Evolutionary conservation across 2,113 vertebrate genomes (phyloP), one percentile per base, ranked within the genome.

Genomic region (Hucho hucho): DNA sequence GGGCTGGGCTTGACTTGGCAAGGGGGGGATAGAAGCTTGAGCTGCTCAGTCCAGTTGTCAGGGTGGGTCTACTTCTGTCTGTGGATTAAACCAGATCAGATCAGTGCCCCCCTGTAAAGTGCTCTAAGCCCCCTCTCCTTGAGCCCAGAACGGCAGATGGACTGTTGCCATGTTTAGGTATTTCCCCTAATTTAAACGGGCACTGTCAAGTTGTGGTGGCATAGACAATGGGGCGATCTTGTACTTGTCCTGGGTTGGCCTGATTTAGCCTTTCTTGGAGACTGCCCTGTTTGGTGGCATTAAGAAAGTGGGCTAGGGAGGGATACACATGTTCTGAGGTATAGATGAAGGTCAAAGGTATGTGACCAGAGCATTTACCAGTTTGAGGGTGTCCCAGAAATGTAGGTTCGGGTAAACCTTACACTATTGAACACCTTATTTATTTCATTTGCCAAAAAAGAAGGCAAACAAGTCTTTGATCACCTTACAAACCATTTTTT

Each of bases 1-100:
- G 58, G 58, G 58, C 1, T 1, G 58, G 58, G 58, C 58, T 61
- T 61, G 58, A 61, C 18, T 61, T 6, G 58, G 6, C n/a, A 22
- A 9, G 58, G 37, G 58, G 58, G 18, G 18, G 49, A 22, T 61
- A 16, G 58, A 28, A 11, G 6, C n/a, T 20, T 49, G 59, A 58
- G 53, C 65, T 69, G 12, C 29, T 72, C 18, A 20, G 67, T 24
- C 22, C 6, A 63, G n/a, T 46, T 11, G 53, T 37, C 63, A 68
- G 64, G 58, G 65, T 37, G 46, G 67, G 20, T 43, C 72, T 58
- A 22, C 32, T 64, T 72, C 76, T 75, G 72, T 68, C 64, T 58
- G 47, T 25, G 63, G 75, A 77, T 81, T 65, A 77, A 76, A 49
- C 68, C 43, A 49, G 75, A 77, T 81, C 18, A 70, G 80, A 72